Conservation (phyloP, 2,797 vertebrate genomes). For the Carapus acus region DNA sequence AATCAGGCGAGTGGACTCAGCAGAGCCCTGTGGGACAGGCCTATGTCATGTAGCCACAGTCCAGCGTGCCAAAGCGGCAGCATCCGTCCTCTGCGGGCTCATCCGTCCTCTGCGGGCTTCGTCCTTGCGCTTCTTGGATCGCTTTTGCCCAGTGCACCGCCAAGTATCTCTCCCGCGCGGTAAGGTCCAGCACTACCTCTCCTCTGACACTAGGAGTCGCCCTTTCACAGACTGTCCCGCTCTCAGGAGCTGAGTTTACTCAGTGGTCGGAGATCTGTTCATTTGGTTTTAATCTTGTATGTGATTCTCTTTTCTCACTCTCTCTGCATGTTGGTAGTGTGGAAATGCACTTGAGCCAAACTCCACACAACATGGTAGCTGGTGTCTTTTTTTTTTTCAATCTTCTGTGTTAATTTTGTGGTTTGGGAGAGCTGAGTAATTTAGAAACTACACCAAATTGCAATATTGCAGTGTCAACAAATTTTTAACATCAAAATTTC, state of each 20-base stretch:
- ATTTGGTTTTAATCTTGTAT: background rate
- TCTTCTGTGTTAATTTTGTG: background rate
- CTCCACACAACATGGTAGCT: background rate
- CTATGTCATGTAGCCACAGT: too few species aligned
- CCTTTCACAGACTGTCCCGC: too few species aligned
- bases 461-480: background rate
- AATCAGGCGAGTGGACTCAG: background rate
- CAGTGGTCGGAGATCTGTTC: background rate
- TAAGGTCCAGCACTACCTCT: constrained; percentile 13
- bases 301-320: background rate
- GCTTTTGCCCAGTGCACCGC: too few species aligned
- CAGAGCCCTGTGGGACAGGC: background rate
- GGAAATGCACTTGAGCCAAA: constrained; percentile 8
- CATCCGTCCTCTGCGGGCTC: too few species aligned
- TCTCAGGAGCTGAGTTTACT: background rate
- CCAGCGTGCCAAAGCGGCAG: too few species aligned
- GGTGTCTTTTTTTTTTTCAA: background rate
- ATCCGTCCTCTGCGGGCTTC: too few species aligned
- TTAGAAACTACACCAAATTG: background rate
- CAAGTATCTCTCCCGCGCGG: background rate
- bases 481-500: too few species aligned
- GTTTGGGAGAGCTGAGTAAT: background rate
- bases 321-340: background rate
- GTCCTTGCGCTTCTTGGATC: too few species aligned
- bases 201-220: background rate